These are phyloP conservation scores for Callitettix versicolor DNA, from an alignment of 1,140 invertebrate genomes.

Conservation along the genomic window DNA sequence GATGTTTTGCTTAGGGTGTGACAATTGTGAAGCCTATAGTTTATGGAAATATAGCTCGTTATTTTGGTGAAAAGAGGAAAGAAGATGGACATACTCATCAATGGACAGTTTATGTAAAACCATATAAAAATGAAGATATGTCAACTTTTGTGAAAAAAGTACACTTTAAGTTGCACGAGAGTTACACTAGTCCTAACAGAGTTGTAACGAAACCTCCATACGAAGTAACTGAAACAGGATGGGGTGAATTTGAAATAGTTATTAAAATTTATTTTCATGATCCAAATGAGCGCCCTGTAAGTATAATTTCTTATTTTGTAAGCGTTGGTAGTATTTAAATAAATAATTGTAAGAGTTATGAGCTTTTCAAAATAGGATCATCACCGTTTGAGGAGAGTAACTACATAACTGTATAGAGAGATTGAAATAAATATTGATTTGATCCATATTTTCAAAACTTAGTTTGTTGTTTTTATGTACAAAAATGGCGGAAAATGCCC, in stretches of 20 bases:
- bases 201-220: slow-evolving; percentile 91
- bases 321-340: background rate
- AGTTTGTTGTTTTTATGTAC: no score
- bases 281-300: slow-evolving; percentile 87
- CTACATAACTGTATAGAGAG: no score
- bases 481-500: no score
- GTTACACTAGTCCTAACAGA: slow-evolving; percentile 89
- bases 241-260: slow-evolving; percentile 99
- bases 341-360: no score
- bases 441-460: no score
- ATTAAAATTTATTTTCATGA: slow-evolving; percentile 98
- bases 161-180: slow-evolving; percentile 95
- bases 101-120: slow-evolving; percentile 97
- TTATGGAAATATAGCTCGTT: slow-evolving; percentile 90
- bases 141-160: slow-evolving; percentile 92
- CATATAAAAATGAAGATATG: slow-evolving; percentile 90
- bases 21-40: slow-evolving; percentile 92
- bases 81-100: slow-evolving; percentile 98
- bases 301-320: slow-evolving; percentile 27
- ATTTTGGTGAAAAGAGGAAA: slow-evolving; percentile 95
- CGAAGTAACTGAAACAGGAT: slow-evolving; percentile 96
- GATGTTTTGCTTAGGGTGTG: slow-evolving; percentile 52
- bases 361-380: no score
- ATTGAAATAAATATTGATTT: no score
- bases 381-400: no score